phyloP scores from a whole-genome alignment of 2,113 vertebrate species.

The pig (Sus scrofa) region DNA sequence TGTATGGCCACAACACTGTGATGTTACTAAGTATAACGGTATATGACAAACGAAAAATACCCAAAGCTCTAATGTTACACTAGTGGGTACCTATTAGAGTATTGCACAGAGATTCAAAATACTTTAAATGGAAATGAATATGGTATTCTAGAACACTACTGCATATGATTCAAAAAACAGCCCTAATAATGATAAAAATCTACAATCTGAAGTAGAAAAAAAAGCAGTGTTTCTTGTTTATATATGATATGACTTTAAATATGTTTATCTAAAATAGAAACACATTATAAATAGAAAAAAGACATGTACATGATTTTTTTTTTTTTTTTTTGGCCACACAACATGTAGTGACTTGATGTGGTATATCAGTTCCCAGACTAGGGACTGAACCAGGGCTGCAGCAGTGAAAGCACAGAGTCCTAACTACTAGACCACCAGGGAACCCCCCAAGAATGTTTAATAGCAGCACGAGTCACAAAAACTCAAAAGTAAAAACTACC shows the following conservation, averaged over 20 bases:
- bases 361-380: too few species aligned
- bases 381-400: too few species aligned
- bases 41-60: not conserved
- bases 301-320: not conserved
- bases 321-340: too few species aligned
- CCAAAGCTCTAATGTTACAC: not conserved
- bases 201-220: not conserved
- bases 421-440: too few species aligned
- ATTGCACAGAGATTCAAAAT: not conserved
- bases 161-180: not conserved
- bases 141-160: not conserved
- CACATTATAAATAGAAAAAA: not conserved
- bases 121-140: not conserved
- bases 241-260: not conserved
- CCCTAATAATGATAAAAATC: not conserved
- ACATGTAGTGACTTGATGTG: too few species aligned
- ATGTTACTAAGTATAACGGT: not conserved
- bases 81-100: not conserved
- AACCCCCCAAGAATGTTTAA: not conserved
- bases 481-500: not conserved
- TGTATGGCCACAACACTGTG: not conserved
- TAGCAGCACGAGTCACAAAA: constrained; percentile 6
- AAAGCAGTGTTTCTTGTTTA: not conserved
- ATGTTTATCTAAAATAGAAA: not conserved
- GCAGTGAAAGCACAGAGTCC: too few species aligned